Evolutionary conservation across 1,140 invertebrate species (phyloP), one percentile per base, ranked within the genome.

Genomic region (Sitodiplosis mosellana): DNA sequence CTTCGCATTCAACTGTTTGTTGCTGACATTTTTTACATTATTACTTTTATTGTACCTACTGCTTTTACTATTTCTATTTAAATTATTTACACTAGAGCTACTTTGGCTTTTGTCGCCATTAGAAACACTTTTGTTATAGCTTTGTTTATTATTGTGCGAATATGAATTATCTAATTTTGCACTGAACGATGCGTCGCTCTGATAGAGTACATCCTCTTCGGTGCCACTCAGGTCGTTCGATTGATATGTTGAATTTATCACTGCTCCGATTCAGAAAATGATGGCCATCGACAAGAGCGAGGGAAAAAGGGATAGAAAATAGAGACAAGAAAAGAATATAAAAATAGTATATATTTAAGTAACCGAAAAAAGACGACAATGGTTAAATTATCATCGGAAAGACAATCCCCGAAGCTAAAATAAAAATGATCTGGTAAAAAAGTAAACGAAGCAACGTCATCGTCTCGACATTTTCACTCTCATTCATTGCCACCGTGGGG

Each of bases 131-230:
- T 27, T 27, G 27, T 27, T 27, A 27, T 27, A 27, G 27, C 27
- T 27, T 27, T 44, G 17, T 22, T 11, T 12, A 44, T 44, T 19
- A 21, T 44, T 20, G 7, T 44, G 2, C 7, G 14, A n/a, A 27
- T 45, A 7, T 27, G 43, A 45, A 45, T 33, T 48, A 38, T 78
- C 77, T 58, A 83, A 65, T 59, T 83, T 78, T 49, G 81, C 83
- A 49, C 83, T 83, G 58, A 86, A 82, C 34, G 80, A 82, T 11
- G 80, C 81, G 52, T 83, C 83, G 59, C 83, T 83, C 69, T 85
- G 81, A 60, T 87, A 87, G 18, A 87, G 69, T 44, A 87, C 76
- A 64, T 85, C 81, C 59, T 83, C 80, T 54, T 68, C 59, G 38
- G 63, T 61, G 45, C 51, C 55, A 27, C 65, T 68, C 52, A 74